These are phyloP conservation scores for Rhinopomastus cyanomelas DNA, from an alignment of 2,113 vertebrate genomes.

Conservation along the genomic window DNA sequence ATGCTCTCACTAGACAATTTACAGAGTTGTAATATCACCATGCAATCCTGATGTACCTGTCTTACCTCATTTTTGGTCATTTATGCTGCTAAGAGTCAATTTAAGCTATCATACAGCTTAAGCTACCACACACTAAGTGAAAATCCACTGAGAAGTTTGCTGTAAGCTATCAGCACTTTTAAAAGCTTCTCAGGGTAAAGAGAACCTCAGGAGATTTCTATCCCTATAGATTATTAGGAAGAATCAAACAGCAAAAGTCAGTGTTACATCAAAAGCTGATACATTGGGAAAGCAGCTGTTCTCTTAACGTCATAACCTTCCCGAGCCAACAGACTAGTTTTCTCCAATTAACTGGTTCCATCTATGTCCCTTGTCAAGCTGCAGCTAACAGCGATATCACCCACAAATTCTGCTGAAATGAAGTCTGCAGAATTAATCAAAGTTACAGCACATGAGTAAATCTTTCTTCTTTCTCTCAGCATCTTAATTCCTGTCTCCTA, in stretches of 20 bases:
- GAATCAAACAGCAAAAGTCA: neutral
- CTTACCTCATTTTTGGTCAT: neutral
- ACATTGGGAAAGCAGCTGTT: neutral
- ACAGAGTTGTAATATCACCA: neutral
- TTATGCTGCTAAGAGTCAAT: neutral
- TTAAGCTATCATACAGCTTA: neutral
- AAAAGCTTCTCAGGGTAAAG: neutral
- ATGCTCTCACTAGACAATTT: neutral
- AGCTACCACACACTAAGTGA: neutral
- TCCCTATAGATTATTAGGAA: neutral
- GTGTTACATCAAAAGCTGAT: neutral
- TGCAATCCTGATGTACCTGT: neutral
- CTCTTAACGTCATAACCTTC: neutral
- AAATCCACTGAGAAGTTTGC: neutral
- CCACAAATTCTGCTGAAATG: neutral
- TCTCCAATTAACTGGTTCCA: neutral
- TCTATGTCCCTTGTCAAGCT: neutral
- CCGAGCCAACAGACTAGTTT: neutral
- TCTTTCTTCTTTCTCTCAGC: neutral
- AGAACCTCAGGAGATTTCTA: neutral
- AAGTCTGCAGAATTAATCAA: neutral
- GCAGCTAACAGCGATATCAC: neutral
- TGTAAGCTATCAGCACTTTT: neutral
- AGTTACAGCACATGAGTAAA: neutral
- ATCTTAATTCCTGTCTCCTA: neutral